Base-by-base conservation (phyloP, 1,140 invertebrate genomes). In the Drosophila kikkawai region DNA sequence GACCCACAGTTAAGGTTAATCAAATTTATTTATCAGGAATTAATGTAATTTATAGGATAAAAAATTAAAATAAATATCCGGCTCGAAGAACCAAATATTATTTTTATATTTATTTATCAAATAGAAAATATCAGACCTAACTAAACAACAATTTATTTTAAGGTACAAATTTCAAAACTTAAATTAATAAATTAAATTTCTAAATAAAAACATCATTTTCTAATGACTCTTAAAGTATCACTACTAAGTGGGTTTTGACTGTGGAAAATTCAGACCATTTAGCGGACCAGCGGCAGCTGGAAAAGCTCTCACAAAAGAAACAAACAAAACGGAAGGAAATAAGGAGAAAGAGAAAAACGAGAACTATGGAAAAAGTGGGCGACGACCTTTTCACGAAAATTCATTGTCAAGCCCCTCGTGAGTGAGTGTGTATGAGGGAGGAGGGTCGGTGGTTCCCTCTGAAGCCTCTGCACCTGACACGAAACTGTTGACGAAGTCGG, bases 361-460 rank as follows among this genome's bases (percentile, higher is more conserved):
- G 47, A 41, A 51, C 29, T 41, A 53, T 7, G 12, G 29, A 61
- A 50, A 78, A 76, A 77, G 63, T 78, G 74, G 75, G 42, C 75
- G 74, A 78, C 75, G 74, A 78, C 75, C 75, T 78, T 78, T 77
- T 77, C 64, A 78, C 75, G 44, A 57, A 71, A 73, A 77, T 78
- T 78, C 75, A 78, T 78, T 78, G 75, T 78, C 75, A 78, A 69
- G 75, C 50, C 61, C 4, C 26, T 26, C 4, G 51, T 39, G 65
- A 22, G 69, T 37, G 44, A 42, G 55, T 53, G 60, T 29, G 48
- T 50, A 26, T 32, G n/a, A 39, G 26, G 8, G 7, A 11, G 36
- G 19, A 0, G 13, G 8, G 11, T 29, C 26, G 26, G 26, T 29
- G 26, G 5, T n/a, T 32, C 15, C 4, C 56, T 26, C 26, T 26